Conservation (phyloP, 1,140 invertebrate genomes). For the Ceratoteleas bidentatus region DNA sequence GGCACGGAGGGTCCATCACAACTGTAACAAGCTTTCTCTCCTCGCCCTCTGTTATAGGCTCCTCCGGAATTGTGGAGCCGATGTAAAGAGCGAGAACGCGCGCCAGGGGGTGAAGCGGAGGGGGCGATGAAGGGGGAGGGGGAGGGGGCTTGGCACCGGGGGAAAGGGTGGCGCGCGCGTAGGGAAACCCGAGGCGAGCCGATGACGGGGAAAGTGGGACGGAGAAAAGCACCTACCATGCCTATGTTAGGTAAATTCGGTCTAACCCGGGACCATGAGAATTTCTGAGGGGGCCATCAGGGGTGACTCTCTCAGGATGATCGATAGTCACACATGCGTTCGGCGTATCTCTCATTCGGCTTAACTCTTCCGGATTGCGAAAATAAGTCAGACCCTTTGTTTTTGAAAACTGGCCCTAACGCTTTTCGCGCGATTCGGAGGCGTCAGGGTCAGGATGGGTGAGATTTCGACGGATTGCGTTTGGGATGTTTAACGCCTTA, state of each 20-base stretch:
- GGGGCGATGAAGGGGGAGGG: no score
- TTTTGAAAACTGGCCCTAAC: no score
- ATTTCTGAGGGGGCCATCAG: constrained; percentile 68
- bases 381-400: no score
- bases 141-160: no score
- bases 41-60: constrained; percentile 61
- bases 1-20: constrained; percentile 77
- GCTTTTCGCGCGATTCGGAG: no score
- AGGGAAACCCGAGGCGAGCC: constrained; percentile 37
- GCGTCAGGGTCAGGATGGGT: no score
- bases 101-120: not conserved
- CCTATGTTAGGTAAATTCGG: constrained; percentile 78
- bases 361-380: constrained; percentile 57
- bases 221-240: constrained; percentile 69
- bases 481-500: no score
- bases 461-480: no score
- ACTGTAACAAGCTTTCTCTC: constrained; percentile 73
- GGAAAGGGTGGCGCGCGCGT: constrained; percentile 41
- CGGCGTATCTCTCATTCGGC: constrained; percentile 52
- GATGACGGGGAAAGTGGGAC: constrained; percentile 52
- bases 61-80: constrained; percentile 62
- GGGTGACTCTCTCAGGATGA: constrained; percentile 64
- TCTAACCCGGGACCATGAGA: constrained; percentile 75
- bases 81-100: constrained; percentile 63
- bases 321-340: constrained; percentile 70